These are phyloP conservation scores for Tinamus guttatus DNA, from an alignment of 2,113 vertebrate genomes.

Conservation along the genomic window DNA sequence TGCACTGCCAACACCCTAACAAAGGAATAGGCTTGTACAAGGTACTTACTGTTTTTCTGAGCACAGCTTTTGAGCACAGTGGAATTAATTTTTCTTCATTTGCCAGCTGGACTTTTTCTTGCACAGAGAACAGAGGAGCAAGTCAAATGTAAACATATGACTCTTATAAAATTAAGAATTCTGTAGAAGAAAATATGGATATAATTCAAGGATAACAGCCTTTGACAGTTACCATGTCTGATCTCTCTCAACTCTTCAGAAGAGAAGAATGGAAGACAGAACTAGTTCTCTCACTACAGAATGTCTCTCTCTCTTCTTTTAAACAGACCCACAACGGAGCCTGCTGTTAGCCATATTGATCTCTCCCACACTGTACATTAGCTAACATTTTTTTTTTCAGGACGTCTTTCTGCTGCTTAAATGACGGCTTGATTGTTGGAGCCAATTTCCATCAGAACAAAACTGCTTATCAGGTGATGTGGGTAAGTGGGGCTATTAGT, in stretches of 20 bases:
- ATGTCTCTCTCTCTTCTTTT: background rate
- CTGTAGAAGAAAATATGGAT: background rate
- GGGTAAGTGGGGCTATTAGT: background rate
- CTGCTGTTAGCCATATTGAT: background rate
- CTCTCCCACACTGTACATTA: background rate
- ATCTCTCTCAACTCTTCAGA: background rate
- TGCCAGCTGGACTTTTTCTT: background rate
- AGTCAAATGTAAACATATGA: fast-evolving
- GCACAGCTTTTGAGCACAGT: background rate
- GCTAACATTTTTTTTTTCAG: background rate
- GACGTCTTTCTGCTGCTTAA: background rate
- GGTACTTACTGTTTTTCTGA: background rate
- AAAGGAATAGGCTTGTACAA: background rate
- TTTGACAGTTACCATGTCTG: background rate
- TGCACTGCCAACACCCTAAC: background rate
- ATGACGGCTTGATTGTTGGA: conserved; percentile 30
- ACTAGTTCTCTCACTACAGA: background rate
- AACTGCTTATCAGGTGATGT: background rate
- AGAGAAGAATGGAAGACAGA: background rate
- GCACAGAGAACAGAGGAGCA: background rate
- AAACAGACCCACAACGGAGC: background rate
- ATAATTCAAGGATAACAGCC: background rate
- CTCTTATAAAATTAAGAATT: background rate
- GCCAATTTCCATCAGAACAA: background rate
- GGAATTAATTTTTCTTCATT: background rate